Percentiles rank a stretch among this genome's conserved stretches.
These are phyloP conservation scores for Glaucidium brasilianum DNA, from an alignment of 2,113 vertebrate species.

Conservation along the genomic window DNA sequence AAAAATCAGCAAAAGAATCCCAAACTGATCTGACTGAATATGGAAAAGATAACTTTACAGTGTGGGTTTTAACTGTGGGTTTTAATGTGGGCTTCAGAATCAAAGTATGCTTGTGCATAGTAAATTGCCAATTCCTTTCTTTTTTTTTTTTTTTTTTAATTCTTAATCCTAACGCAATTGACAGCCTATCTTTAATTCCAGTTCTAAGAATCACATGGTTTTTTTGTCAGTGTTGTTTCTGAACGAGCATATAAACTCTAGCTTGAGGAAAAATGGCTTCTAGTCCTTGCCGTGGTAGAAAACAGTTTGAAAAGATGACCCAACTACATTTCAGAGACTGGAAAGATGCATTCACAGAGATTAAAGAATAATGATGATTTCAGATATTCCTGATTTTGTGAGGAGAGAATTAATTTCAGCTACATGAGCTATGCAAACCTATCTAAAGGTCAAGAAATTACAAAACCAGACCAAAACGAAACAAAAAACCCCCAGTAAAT, in stretches of 20 bases:
- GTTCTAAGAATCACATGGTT: background rate
- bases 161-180: background rate
- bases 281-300: background rate
- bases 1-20: background rate
- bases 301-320: background rate
- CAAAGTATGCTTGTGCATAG: background rate
- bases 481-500: background rate
- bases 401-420: background rate
- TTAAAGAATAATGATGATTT: background rate
- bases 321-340: background rate
- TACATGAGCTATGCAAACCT: background rate
- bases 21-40: background rate
- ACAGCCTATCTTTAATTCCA: background rate
- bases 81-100: background rate
- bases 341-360: background rate
- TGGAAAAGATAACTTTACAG: background rate
- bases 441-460: background rate
- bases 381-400: background rate
- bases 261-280: background rate
- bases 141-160: background rate
- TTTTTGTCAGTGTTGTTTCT: background rate
- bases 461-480: background rate
- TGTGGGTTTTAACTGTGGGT: background rate
- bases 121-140: background rate
- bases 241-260: background rate